phyloP scores from a whole-genome alignment of 2,113 vertebrate genomes.

The Embiotoca jacksoni region DNA sequence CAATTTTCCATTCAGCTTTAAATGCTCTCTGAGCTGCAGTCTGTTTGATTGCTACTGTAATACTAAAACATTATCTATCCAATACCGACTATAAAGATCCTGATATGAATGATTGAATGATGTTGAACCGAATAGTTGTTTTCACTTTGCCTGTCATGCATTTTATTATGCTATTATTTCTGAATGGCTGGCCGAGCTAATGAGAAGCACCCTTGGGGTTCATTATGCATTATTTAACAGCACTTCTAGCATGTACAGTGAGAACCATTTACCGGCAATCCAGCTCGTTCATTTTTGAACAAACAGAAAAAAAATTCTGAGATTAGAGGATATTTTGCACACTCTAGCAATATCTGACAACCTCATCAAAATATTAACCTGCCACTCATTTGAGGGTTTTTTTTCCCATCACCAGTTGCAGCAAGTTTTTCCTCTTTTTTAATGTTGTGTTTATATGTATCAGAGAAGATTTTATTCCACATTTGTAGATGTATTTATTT shows the following conservation, averaged over 20 bases:
- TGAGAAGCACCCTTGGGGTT: conserved; percentile 38
- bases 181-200: conserved; percentile 33
- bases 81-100: conserved; percentile 15
- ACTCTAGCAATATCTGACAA: conserved; percentile 33
- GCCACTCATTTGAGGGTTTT: background rate
- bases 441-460: background rate
- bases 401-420: background rate
- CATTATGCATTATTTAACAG: conserved; percentile 54
- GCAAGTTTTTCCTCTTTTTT: background rate
- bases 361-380: conserved; percentile 23
- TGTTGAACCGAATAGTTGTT: conserved; percentile 33
- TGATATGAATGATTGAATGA: conserved; percentile 7
- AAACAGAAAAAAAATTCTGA: background rate
- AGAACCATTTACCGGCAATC: conserved; percentile 16
- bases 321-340: conserved; percentile 2
- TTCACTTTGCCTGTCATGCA: conserved; percentile 34
- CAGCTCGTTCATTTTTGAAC: conserved; percentile 7
- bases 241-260: conserved; percentile 7
- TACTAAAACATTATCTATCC: background rate
- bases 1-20: conserved; percentile 8
- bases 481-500: background rate
- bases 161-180: conserved; percentile 56
- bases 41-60: conserved; percentile 9
- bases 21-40: background rate
- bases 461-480: background rate